Conservation (phyloP, 2,888 invertebrate species). For the Ypsolopha sequella region DNA sequence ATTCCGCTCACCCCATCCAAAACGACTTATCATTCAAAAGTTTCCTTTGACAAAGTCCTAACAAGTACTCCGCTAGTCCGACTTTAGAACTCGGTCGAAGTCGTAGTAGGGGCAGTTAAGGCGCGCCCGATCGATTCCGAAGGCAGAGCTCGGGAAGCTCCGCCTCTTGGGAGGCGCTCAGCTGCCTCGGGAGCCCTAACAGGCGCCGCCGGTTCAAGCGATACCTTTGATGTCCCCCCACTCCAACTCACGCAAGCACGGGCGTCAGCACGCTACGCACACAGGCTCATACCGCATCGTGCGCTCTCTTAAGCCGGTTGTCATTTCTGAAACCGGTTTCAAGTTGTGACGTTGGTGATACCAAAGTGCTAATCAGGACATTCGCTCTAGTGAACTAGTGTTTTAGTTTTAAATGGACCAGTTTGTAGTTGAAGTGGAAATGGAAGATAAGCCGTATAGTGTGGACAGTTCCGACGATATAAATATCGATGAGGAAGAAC, state of each 20-base stretch:
- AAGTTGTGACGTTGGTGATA: constrained; percentile 46
- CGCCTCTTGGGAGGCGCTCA: constrained; percentile 61
- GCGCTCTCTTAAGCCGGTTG: constrained; percentile 65
- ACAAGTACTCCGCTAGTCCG: neutral
- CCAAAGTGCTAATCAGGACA: constrained; percentile 36
- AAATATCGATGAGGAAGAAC: constrained; percentile 60
- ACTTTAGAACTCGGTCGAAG: constrained; percentile 26
- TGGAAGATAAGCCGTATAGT: constrained; percentile 66
- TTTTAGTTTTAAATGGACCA: constrained; percentile 14
- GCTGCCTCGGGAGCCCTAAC: constrained; percentile 63
- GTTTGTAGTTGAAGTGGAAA: constrained; percentile 26
- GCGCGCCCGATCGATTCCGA: constrained; percentile 59
- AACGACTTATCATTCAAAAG: constrained; percentile 21
- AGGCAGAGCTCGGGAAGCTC: constrained; percentile 58
- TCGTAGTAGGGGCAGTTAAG: constrained; percentile 23
- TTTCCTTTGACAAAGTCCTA: constrained; percentile 34
- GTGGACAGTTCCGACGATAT: constrained; percentile 66
- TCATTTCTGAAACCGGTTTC: constrained; percentile 59
- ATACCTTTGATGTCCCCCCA: constrained; percentile 53
- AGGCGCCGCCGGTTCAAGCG: constrained; percentile 49
- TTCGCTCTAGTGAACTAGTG: constrained; percentile 39
- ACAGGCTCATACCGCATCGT: constrained; percentile 63
- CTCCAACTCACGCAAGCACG: constrained; percentile 38
- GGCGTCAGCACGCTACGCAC: constrained; percentile 51
- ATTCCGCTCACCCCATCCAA: constrained; percentile 25